These are phyloP conservation scores for Heterodera filipjevi DNA, from an alignment of 2,888 invertebrate genomes.

Conservation along the genomic window DNA sequence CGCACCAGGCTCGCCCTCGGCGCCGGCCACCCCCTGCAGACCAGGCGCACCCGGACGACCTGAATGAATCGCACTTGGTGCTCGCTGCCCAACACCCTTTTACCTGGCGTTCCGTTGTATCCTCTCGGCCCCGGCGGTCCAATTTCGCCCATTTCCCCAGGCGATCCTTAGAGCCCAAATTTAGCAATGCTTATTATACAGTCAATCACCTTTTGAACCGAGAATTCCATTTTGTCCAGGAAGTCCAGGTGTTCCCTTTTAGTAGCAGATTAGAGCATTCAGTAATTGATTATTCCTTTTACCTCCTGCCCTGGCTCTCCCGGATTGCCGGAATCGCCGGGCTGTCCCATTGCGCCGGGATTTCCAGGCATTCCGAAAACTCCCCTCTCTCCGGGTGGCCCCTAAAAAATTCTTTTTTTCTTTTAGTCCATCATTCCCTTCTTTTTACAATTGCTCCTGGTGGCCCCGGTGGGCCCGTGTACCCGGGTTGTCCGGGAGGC, in stretches of 20 bases:
- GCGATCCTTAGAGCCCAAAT: not conserved
- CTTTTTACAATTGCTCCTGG: constrained; percentile 22
- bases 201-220: not conserved
- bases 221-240: constrained; percentile 16
- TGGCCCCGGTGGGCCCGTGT: constrained; percentile 32
- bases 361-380: constrained; percentile 20
- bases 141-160: constrained; percentile 24
- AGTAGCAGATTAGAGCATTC: not conserved
- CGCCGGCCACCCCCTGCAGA: constrained; percentile 13
- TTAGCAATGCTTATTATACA: too few relatives aligned
- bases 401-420: constrained; percentile 2
- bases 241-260: not conserved
- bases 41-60: constrained; percentile 21
- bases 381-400: not conserved
- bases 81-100: not conserved
- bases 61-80: not conserved
- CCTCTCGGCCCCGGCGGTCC: constrained; percentile 31
- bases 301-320: constrained; percentile 20
- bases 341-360: constrained; percentile 6
- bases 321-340: constrained; percentile 1
- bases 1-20: constrained; percentile 3
- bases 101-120: constrained; percentile 28
- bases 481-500: constrained; percentile 30
- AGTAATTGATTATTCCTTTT: not conserved
- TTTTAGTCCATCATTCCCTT: not conserved